Evolutionary conservation across 2,888 invertebrate genomes (phyloP), one percentile per base, ranked within the genome.

Genomic region (Ligdia adustata): DNA sequence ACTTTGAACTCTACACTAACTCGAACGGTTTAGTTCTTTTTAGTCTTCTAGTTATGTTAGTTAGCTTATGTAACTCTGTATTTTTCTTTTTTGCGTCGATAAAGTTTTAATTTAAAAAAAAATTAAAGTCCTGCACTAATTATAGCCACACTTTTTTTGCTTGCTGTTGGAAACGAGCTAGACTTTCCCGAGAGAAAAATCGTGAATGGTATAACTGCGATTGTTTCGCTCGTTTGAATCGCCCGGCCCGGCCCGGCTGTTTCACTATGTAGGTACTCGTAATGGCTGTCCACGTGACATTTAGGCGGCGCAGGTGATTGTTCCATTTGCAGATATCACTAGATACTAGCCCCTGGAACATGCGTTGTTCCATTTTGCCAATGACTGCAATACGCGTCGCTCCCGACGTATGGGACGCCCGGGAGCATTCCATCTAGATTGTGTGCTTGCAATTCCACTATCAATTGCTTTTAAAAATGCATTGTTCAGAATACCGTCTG

Each of bases 391-490:
- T 72, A 73, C 67, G 69, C 62, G 66, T 66, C 54, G 50, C 47
- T 60, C 58, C 60, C 65, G 55, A 64, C 59, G 48, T 58, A 69
- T 45, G 58, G 62, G 65, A 45, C 72, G 60, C 66, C 39, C 37
- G 72, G 71, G 74, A 72, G 64, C 69, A 52, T 60, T 69, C 63
- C 57, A 66, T 67, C 62, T 62, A 65, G 69, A 70, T 73, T 69
- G 69, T 58, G 45, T 55, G 52, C 63, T 57, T 57, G 59, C 69
- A 62, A 57, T 64, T 46, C 58, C 57, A 62, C 64, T 70, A 72
- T 72, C 68, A 71, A 68, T 72, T 67, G 68, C 49, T 62, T 62
- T 69, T 62, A 62, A 66, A 72, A 72, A 64, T 65, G 62, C 64
- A 66, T 64, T 66, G 38, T 38, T 42, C 41, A 27, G 40, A 20